These are phyloP conservation scores for Cercopithecus hamlyni DNA, from an alignment of 2,797 vertebrate species.

Conservation along the genomic window DNA sequence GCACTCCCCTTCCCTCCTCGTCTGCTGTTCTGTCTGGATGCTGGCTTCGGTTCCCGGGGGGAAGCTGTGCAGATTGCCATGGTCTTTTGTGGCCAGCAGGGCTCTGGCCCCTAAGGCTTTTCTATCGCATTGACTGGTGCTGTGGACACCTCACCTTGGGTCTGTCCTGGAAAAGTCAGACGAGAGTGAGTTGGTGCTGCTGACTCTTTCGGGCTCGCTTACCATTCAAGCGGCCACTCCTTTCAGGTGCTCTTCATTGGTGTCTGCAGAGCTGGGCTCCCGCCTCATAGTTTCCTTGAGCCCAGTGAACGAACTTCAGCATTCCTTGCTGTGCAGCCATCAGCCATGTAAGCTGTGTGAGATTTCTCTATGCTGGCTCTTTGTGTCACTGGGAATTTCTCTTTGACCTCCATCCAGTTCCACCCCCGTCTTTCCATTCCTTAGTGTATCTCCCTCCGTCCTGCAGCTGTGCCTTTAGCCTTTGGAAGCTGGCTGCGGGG, in stretches of 20 bases:
- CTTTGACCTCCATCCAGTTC: not conserved
- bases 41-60: not conserved
- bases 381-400: not conserved
- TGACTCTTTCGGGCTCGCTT: not conserved
- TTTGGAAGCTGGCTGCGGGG: not conserved
- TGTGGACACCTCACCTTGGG: not conserved
- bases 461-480: not conserved
- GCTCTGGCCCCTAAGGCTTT: not conserved
- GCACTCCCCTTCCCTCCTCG: not conserved
- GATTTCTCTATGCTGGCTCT: not conserved
- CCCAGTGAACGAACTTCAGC: not conserved
- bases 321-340: not conserved
- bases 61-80: not conserved
- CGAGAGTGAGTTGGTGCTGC: not conserved
- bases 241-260: not conserved
- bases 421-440: not conserved
- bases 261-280: not conserved
- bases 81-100: not conserved
- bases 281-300: not conserved
- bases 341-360: no score
- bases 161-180: not conserved
- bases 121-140: not conserved
- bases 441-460: not conserved
- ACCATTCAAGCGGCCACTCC: no score
- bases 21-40: not conserved